Evolutionary conservation across 2,113 vertebrate species (phyloP).

Genomic region (Chrysemys picta): DNA sequence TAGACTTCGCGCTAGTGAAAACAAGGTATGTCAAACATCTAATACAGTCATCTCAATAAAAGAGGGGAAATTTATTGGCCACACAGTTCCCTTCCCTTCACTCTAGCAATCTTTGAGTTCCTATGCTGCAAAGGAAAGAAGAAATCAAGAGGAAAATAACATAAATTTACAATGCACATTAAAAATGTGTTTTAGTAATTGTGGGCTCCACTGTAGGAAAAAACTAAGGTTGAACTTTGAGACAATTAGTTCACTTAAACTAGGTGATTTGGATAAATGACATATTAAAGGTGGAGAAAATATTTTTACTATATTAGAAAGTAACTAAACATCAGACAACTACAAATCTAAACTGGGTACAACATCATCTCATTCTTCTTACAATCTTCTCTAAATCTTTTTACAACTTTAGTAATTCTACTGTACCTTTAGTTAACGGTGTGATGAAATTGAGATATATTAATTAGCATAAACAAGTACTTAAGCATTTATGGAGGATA

Average conservation of each 20-base stretch:
- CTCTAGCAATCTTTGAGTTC: neutral
- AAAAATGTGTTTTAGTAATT: constrained; percentile 37
- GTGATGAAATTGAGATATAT: constrained; percentile 38
- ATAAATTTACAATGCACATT: neutral
- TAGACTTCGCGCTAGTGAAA: neutral
- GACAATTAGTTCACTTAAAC: constrained; percentile 56
- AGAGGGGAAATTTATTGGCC: neutral
- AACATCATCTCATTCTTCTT: constrained; percentile 4
- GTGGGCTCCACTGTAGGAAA: neutral
- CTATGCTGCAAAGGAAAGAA: neutral
- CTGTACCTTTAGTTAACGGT: constrained; percentile 23
- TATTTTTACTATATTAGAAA: constrained; percentile 52
- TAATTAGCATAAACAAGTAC: constrained; percentile 64
- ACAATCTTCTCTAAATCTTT: constrained; percentile 23
- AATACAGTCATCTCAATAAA: neutral
- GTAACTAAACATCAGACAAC: constrained; percentile 26
- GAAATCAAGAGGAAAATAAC: neutral
- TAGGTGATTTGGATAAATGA: constrained; percentile 39
- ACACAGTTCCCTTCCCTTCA: neutral
- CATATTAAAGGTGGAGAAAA: constrained; percentile 40
- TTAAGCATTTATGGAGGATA: constrained; percentile 30
- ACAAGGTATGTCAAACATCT: neutral
- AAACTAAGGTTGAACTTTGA: constrained; percentile 27
- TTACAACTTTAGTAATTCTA: constrained; percentile 31
- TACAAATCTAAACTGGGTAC: constrained; percentile 40